Base-by-base conservation (phyloP, 2,797 vertebrate species). In the Bradypus variegatus region DNA sequence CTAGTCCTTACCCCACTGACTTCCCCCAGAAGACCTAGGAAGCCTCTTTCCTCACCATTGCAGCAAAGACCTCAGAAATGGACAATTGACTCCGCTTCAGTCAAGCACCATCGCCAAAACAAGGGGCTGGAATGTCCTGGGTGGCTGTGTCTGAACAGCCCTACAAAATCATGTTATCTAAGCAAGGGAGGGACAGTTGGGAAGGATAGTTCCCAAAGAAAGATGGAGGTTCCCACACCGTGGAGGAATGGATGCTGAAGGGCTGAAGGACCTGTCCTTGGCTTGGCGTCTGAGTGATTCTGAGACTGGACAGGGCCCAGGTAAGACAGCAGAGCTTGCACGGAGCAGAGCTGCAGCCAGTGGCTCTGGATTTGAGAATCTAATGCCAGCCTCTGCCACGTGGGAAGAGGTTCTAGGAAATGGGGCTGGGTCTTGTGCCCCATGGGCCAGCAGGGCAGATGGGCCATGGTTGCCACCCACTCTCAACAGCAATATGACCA, bases 51-150 rank as follows among this genome's bases (percentile, higher is more conserved):
- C 45, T 31, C 58, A 81, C 58, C 36, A 5, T 38, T 9, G 16
- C 4, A 23, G 27, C 79, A 41, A 55, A 81, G 18, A 62, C 13
- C 10, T 9, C 58, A 64, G 29, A 11, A 81, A 0, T 13, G 58
- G 19, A 27, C 36, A 38, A 2, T 2, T 64, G 79, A 45, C 36
- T 81, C 58, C 19, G 58, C 16, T 45, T 31, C 3, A 36, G 36
- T 62, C 38, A 4, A 16, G 53, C 5, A 14, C 11, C 13, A 2
- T 41, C 11, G 31, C 58, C 2, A 36, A 21, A 45, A 45, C 29
- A 1, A 0, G 16, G 29, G 0, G 16, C 60, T 1, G 10, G 78
- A 29, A 38, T 16, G 8, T 27, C 36, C 6, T 41, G 10, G 9
- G 53, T 58, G 75, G 21, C n/a, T 36, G 23, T 58, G 53, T 13